These are phyloP conservation scores for Drosophila ironensis DNA, from an alignment of 1,140 invertebrate species.

Conservation along the genomic window DNA sequence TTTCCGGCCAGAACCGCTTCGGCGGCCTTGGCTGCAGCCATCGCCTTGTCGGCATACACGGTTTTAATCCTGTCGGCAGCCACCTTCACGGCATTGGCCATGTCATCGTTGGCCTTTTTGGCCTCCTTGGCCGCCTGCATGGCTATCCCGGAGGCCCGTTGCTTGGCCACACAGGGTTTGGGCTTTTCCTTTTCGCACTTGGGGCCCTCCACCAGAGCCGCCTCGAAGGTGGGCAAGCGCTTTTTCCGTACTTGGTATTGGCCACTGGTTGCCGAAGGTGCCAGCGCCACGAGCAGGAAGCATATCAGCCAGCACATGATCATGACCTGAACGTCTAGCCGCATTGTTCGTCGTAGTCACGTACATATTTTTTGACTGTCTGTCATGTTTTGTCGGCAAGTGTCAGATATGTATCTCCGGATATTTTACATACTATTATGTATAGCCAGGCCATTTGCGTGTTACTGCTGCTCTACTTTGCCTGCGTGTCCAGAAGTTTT, in stretches of 20 bases:
- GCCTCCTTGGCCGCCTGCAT: conserved; percentile 54
- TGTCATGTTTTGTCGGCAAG: not conserved
- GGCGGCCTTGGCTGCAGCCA: conserved; percentile 49
- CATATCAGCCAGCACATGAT: conserved; percentile 12
- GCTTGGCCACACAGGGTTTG: conserved; percentile 15
- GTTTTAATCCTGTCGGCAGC: conserved; percentile 52
- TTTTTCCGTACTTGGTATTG: not conserved
- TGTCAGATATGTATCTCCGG: not conserved
- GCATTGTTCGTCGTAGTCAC: conserved; percentile 44
- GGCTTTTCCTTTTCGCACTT: not conserved
- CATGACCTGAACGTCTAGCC: conserved; percentile 42
- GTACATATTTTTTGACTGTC: conserved; percentile 33
- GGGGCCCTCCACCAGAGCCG: not conserved
- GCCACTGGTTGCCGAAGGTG: not conserved
- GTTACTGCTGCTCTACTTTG: conserved; percentile 37
- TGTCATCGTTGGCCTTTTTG: conserved; percentile 60
- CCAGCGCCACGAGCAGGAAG: conserved; percentile 12
- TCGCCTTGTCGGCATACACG: conserved; percentile 60
- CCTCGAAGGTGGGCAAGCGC: not conserved
- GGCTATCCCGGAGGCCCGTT: conserved; percentile 32
- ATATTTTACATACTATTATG: conserved; percentile 25
- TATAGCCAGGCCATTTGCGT: conserved; percentile 21
- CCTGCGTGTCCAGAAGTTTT: not conserved
- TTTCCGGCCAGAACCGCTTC: conserved; percentile 48
- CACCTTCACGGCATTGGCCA: conserved; percentile 41